phyloP scores from a whole-genome alignment of 1,140 invertebrate species.

The Coptotermes formosanus region DNA sequence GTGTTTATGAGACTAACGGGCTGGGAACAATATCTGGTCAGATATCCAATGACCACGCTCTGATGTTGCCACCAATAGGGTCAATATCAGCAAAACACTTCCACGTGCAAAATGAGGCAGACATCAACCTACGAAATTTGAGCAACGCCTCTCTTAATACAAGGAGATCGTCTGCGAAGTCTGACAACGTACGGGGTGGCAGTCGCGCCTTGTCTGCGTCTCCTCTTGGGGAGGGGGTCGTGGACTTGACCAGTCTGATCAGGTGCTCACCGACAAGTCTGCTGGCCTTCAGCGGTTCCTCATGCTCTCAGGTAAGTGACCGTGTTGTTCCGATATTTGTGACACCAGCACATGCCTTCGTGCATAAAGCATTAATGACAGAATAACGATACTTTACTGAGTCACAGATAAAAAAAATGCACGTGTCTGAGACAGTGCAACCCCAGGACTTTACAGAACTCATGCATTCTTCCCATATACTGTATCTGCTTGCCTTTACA shows the following conservation, averaged over 20 bases:
- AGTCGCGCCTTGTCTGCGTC: not conserved
- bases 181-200: not conserved
- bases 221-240: not conserved
- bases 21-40: not conserved
- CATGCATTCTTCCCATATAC: no score
- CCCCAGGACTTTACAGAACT: no score
- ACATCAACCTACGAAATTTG: not conserved
- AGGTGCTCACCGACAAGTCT: constrained; percentile 31
- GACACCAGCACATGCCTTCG: no score
- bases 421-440: no score
- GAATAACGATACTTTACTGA: no score
- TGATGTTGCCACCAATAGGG: not conserved
- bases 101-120: not conserved
- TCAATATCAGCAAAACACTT: not conserved
- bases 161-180: not conserved
- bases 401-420: no score
- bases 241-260: constrained; percentile 25
- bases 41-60: not conserved
- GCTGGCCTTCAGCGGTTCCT: constrained; percentile 7
- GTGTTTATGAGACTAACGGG: not conserved
- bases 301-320: not conserved
- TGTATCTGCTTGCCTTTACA: no score
- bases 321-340: no score
- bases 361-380: no score
- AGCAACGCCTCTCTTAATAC: not conserved